Evolutionary conservation across 2,113 vertebrate genomes (phyloP).

Genomic region (Thunnus maccoyii): DNA sequence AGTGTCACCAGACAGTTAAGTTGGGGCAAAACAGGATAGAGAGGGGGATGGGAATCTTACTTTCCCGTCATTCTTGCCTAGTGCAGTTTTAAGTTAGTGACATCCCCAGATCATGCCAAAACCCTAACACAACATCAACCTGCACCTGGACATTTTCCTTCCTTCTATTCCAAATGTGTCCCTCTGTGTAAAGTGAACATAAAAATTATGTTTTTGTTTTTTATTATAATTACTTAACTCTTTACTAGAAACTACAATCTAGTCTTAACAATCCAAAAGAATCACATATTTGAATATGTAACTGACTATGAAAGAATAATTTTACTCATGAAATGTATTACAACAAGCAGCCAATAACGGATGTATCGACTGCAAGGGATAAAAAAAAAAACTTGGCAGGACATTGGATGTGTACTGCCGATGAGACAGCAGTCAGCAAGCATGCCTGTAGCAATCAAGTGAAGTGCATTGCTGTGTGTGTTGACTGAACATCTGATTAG

Average conservation of each 20-base stretch:
- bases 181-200: conserved; percentile 37
- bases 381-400: no score
- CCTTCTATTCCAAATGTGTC: conserved; percentile 32
- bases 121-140: conserved; percentile 11
- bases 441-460: not conserved
- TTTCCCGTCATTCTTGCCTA: conserved; percentile 4
- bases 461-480: no score
- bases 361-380: conserved; percentile 16
- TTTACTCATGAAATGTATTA: not conserved
- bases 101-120: conserved; percentile 13
- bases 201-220: conserved; percentile 26
- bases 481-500: no score
- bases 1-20: conserved; percentile 6
- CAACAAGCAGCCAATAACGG: conserved; percentile 26
- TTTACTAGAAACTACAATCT: not conserved
- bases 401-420: no score
- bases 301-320: not conserved
- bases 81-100: conserved; percentile 71
- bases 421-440: not conserved
- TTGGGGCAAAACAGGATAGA: not conserved
- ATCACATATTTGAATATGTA: not conserved
- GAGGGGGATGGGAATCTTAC: no score
- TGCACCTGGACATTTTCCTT: conserved; percentile 26
- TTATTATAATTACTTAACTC: not conserved
- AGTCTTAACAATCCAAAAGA: not conserved